These are phyloP conservation scores for Bradypodion pumilum DNA, from an alignment of 2,797 vertebrate genomes.

Conservation along the genomic window DNA sequence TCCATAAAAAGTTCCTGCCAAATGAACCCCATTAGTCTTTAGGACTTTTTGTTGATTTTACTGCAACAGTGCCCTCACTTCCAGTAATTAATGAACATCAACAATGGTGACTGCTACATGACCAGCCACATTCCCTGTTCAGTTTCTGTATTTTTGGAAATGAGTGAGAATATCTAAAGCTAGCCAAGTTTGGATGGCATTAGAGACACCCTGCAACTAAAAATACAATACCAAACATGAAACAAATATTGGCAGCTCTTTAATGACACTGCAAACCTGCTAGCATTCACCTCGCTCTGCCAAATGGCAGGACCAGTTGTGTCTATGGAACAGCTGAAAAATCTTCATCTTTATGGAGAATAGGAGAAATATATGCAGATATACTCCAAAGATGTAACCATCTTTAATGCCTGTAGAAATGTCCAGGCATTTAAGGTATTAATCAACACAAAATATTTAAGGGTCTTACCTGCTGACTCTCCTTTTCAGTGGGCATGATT, in stretches of 20 bases:
- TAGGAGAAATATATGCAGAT: neutral
- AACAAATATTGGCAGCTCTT: neutral
- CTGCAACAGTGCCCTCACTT: too few species aligned
- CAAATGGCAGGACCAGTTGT: too few species aligned
- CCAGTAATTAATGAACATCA: neutral
- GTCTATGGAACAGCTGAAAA: neutral
- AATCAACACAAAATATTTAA: neutral
- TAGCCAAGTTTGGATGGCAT: neutral
- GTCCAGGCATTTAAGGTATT: accelerated
- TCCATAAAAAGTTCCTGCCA: too few species aligned
- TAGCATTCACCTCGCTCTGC: neutral
- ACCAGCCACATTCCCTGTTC: neutral
- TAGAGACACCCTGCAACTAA: neutral
- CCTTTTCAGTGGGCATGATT: conserved; percentile 9
- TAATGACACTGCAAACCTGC: neutral
- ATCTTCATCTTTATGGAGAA: neutral
- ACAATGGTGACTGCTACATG: neutral
- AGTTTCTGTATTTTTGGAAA: neutral
- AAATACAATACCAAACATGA: neutral
- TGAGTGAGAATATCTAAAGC: too few species aligned
- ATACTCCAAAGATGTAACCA: neutral
- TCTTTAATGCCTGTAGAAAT: neutral
- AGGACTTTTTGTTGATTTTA: too few species aligned
- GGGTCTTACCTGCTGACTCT: conserved; percentile 58
- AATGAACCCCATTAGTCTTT: too few species aligned